Conservation (phyloP, 2,888 invertebrate genomes). For the Drosophila longiperda region DNA sequence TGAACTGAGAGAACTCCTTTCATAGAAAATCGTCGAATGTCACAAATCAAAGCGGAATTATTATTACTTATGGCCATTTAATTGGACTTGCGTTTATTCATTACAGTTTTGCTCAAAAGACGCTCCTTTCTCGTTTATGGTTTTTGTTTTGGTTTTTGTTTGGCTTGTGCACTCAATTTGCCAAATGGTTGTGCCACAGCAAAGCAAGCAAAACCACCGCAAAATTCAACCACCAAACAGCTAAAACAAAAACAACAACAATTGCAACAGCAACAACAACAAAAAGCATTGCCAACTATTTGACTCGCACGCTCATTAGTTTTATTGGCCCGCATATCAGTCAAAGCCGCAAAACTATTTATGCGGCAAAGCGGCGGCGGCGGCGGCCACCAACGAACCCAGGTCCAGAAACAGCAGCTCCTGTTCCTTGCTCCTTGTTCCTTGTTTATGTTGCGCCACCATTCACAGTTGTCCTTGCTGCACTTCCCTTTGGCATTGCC, state of each 20-base stretch:
- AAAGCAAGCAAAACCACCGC: conserved; percentile 6
- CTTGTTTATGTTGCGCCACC: conserved; percentile 29
- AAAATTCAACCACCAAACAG: conserved; percentile 27
- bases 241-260: conserved; percentile 10
- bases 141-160: background rate
- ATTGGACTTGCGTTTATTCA: conserved; percentile 84
- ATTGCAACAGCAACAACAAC: conserved; percentile 26
- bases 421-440: background rate
- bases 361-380: conserved; percentile 44
- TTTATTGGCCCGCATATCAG: conserved; percentile 82
- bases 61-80: conserved; percentile 85
- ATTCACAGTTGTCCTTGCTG: conserved; percentile 21
- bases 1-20: background rate
- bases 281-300: conserved; percentile 62
- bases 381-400: conserved; percentile 17
- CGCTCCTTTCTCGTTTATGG: conserved; percentile 22
- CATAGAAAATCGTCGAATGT: conserved; percentile 59
- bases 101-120: conserved; percentile 66
- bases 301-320: conserved; percentile 83
- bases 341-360: conserved; percentile 83
- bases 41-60: conserved; percentile 84
- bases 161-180: conserved; percentile 77
- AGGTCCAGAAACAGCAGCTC: conserved; percentile 12
- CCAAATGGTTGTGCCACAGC: conserved; percentile 65
- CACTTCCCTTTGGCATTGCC: conserved; percentile 30